Evolutionary conservation across 2,797 vertebrate species (phyloP), one percentile per base, ranked within the genome.

Genomic region (Mycteria americana): DNA sequence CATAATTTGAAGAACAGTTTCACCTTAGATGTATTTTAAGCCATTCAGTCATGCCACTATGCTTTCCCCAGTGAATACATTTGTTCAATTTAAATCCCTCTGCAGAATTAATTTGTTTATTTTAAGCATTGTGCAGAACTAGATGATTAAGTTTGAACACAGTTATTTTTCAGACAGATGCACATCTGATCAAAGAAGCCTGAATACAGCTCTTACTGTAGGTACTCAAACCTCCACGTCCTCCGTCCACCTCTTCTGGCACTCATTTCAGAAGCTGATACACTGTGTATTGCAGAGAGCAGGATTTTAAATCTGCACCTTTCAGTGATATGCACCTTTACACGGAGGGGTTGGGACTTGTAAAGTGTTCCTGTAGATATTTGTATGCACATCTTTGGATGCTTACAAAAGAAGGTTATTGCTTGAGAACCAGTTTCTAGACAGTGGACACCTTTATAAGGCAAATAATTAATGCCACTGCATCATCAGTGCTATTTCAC

Each of bases 51-150:
- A 88, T 74, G 59, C 43, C 79, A 92, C 57, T 79, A 4, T 37
- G 51, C 85, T 84, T 93, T 85, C 79, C 82, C 56, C 46, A 64
- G 59, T 62, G 89, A 95, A 92, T 64, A 60, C 39, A 54, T 88
- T 92, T 80, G 59, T 89, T 94, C 76, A 85, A 30, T 92, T 91
- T 85, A 88, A 93, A 92, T 76, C 51, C 18, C 54, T 86, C 78
- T 93, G 59, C 41, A 92, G 60, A 95, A 97, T 84, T 95, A 83
- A 77, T 88, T 85, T 90, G 78, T 89, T 95, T 95, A 73, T 91
- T 88, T 93, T 81, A 94, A 90, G 85, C 82, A 72, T 63, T 93
- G 73, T 73, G 43, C 72, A 74, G 63, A 93, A 86, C 30, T 45
- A 45, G 74, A 75, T 57, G 22, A 95, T 94, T 77, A 90, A 30